A percentile compares a stretch with the other conserved stretches of the same genome.
These are phyloP conservation scores for Coptotermes formosanus DNA, from an alignment of 1,140 invertebrate species.

Conservation along the genomic window DNA sequence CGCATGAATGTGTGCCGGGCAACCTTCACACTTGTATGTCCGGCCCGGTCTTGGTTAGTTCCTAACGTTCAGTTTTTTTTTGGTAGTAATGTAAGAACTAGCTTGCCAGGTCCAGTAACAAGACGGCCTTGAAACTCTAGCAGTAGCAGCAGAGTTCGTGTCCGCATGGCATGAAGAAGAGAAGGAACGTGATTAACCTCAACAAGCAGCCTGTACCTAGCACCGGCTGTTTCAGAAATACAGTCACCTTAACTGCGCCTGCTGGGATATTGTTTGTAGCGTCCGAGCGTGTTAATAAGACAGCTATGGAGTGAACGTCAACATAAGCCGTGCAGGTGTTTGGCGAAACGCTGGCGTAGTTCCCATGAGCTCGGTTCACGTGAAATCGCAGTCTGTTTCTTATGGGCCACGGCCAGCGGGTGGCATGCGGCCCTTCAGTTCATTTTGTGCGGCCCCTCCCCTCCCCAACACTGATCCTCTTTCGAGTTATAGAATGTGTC, in stretches of 20 bases:
- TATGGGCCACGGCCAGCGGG: too few relatives aligned
- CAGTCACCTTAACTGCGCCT: background rate
- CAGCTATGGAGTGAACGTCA: too few relatives aligned
- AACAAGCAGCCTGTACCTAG: slow-evolving; percentile 1
- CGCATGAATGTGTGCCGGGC: background rate
- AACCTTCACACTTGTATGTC: background rate
- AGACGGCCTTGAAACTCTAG: slow-evolving; percentile 5
- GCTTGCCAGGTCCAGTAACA: background rate
- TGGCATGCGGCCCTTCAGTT: too few relatives aligned
- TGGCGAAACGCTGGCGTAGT: too few relatives aligned
- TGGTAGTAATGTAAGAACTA: background rate
- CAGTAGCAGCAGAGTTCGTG: slow-evolving; percentile 8
- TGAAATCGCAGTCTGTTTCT: too few relatives aligned
- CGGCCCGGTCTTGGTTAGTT: background rate
- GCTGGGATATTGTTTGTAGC: too few relatives aligned
- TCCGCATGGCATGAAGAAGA: background rate
- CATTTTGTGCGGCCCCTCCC: too few relatives aligned
- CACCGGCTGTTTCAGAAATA: background rate
- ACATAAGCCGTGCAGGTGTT: too few relatives aligned
- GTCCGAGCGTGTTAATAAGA: too few relatives aligned
- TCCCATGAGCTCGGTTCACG: too few relatives aligned
- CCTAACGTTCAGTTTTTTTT: background rate
- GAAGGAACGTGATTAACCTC: background rate
- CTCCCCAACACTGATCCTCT: too few relatives aligned
- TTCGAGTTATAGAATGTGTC: too few relatives aligned